These are phyloP conservation scores for Pristionchus mayeri DNA, from an alignment of 2,888 invertebrate species.

Conservation along the genomic window DNA sequence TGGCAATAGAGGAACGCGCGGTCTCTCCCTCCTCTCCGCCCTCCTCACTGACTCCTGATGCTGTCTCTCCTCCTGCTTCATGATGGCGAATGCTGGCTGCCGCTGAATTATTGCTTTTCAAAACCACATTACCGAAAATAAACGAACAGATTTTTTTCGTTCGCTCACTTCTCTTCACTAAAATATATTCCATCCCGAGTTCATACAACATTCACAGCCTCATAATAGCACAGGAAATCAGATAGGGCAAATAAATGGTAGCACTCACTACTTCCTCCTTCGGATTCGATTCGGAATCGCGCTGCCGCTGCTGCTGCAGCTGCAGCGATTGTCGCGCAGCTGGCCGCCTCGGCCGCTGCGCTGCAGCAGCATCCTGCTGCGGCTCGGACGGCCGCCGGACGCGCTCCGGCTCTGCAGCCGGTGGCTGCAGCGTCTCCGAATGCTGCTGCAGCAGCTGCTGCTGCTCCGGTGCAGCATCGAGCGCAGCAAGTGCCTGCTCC, in stretches of 20 bases:
- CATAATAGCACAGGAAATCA: too few relatives aligned
- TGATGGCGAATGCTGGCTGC: constrained; percentile 14
- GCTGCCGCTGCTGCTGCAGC: neutral
- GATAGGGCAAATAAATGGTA: too few relatives aligned
- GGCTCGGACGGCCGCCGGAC: neutral
- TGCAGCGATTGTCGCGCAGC: neutral
- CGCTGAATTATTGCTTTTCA: neutral
- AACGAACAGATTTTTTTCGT: too few relatives aligned
- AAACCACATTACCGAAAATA: too few relatives aligned
- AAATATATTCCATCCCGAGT: too few relatives aligned
- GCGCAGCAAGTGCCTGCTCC: neutral
- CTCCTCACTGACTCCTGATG: neutral
- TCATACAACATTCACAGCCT: too few relatives aligned
- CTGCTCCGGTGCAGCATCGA: neutral
- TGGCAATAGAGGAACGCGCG: neutral
- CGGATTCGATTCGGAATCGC: too few relatives aligned
- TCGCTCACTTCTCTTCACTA: too few relatives aligned
- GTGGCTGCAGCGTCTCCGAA: neutral
- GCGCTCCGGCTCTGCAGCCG: constrained; percentile 27
- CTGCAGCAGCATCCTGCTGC: neutral
- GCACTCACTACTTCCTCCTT: neutral
- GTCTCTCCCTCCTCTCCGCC: neutral
- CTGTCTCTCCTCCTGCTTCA: neutral
- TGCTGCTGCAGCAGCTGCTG: neutral
- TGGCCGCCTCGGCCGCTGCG: neutral